Evolutionary conservation across 30 jellyfish, hydroid and myxozoan species (phyloP).

Genomic region (Mastigias papua): DNA sequence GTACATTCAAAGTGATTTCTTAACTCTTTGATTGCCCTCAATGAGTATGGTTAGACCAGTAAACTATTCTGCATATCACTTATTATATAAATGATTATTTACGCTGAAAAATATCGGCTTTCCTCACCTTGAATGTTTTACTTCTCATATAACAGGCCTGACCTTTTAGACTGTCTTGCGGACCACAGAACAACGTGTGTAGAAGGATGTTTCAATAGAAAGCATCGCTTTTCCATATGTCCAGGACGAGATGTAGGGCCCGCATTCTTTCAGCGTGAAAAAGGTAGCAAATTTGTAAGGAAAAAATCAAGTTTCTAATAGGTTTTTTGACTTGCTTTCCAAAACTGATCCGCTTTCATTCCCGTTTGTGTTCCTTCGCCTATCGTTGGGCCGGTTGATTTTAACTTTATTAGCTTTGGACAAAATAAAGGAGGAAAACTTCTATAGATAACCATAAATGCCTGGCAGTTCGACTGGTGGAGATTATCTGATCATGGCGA

Average conservation of each 20-base stretch:
- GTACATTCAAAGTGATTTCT: neutral
- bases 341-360: neutral
- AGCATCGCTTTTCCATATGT: neutral
- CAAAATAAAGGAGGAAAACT: neutral
- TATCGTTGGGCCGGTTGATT: neutral
- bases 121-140: neutral
- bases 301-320: neutral
- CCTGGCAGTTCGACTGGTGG: neutral
- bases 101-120: neutral
- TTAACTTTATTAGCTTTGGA: neutral
- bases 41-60: neutral
- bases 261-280: neutral
- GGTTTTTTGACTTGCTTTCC: neutral
- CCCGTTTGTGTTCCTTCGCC: neutral
- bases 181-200: neutral
- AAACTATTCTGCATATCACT: neutral
- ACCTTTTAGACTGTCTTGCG: neutral
- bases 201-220: neutral
- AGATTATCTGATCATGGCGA: neutral
- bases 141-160: neutral
- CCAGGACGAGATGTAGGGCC: neutral
- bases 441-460: neutral
- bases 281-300: neutral
- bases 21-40: neutral
- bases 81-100: neutral